Evolutionary conservation across 2,888 invertebrate species (phyloP), one percentile per base, ranked within the genome.

Genomic region (Phoronis australis): DNA sequence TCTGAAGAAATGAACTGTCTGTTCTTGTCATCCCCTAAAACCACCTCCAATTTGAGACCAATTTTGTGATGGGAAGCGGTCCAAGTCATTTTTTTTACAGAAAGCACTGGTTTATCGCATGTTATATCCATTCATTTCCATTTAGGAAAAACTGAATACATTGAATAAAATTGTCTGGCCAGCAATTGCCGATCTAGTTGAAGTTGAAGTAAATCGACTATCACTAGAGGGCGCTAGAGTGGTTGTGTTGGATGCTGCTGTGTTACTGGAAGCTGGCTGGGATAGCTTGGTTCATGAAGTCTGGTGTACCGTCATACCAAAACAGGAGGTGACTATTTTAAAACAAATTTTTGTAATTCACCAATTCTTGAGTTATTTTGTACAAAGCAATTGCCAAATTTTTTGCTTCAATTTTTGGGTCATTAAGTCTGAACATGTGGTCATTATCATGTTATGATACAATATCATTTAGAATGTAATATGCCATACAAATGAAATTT

Each of bases 151-250:
- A 65, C 74, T 94, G 56, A 80, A 87, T 41, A 82, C 83, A 62
- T 78, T 99, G 22, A 96, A 94, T 75, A 75, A 78, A 9, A 81
- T 95, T 43, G 84, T 97, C 1, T 99, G 97, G 99, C 97, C 99
- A 1, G 86, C 85, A 37, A 87, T 96, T 42, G 79, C 84, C 2
- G 78, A 82, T n/a, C 84, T 87, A 65, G 85, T 88, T 0, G 78
- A 83, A 61, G 78, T 81, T 18, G 80, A 84, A 39, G 83, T 90
- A 38, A 62, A 76, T n/a, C 74, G 80, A 20, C 80, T 76, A 9
- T 31, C 31, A 9, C 9, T 9, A 66, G 62, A 52, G 31, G 67
- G 63, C 9, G 56, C 53, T 26, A 25, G 68, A 76, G 81, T 95
- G 18, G 83, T 95, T 27, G 84, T 96, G 1, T 78, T 97, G 62